Evolutionary conservation across 2,888 invertebrate species (phyloP), one percentile per base, ranked within the genome.

Genomic region (Dione juno): DNA sequence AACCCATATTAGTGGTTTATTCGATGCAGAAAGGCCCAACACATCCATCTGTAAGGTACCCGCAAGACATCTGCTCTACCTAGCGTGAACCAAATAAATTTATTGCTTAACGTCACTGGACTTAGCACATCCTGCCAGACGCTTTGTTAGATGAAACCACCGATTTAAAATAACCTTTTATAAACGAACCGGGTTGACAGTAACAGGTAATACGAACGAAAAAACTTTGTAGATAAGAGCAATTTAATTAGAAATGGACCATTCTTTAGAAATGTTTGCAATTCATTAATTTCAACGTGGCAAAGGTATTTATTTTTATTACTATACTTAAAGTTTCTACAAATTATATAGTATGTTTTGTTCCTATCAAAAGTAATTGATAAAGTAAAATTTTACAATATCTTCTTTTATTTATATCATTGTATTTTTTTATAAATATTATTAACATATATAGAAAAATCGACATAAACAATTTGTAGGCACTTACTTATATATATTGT

Each of bases 1-100:
- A 45, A 68, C 43, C 35, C 35, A 35, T 43, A 65, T 43, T 50
- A 66, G 50, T 66, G 37, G 53, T 41, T 40, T 58, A 35, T 52
- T 52, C 43, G 8, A 37, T 61, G 41, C 35, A 14, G 41, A 48
- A 61, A 50, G 45, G 63, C 58, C 28, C 28, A 61, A 66, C 65
- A 66, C 37, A 71, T 66, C 61, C 65, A 66, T 68, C 45, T 66
- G 68, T 54, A 59, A 54, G 16, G 65, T 45, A 7, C 59, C 68
- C 71, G 41, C 71, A 68, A 71, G 65, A 58, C 68, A 71, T 61
- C 68, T 37, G 71, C 69, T 61, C 41, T 69, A 35, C 61, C 43
- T 66, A 64, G 52, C 69, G 66, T 66, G 68, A 48, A 59, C 40
- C 59, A 71, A 57, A 69, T 68, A 64, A 65, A 69, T 71, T 71